Conservation (phyloP, 2,888 invertebrate genomes). For the Chymomyza caudatula region DNA sequence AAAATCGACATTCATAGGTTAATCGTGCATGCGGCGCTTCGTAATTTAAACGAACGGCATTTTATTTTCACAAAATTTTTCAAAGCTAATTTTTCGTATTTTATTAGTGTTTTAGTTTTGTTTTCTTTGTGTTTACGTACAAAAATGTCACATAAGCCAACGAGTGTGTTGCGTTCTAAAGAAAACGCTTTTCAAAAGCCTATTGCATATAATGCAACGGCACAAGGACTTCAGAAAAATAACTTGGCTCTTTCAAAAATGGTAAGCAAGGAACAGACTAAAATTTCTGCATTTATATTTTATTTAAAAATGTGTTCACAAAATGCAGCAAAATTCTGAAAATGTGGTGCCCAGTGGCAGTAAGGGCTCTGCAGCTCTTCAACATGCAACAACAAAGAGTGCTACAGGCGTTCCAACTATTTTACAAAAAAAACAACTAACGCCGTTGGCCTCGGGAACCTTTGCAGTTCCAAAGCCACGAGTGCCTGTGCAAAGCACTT, state of each 20-base stretch:
- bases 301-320: not conserved
- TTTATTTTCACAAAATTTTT: slow-evolving; percentile 49
- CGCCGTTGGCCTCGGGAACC: not conserved
- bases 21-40: slow-evolving; percentile 45
- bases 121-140: not conserved
- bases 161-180: slow-evolving; percentile 45
- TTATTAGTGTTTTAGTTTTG: slow-evolving; percentile 2
- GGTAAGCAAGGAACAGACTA: slow-evolving; percentile 27
- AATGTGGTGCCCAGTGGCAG: slow-evolving; percentile 30
- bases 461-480: not conserved
- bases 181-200: slow-evolving; percentile 51
- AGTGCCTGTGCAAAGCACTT: not conserved
- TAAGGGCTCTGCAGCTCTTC: slow-evolving; percentile 14
- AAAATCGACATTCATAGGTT: slow-evolving; percentile 16
- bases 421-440: not conserved
- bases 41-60: slow-evolving; percentile 71
- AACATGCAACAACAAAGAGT: slow-evolving; percentile 8
- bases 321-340: slow-evolving; percentile 32
- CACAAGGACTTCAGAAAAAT: slow-evolving; percentile 41
- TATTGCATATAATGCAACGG: slow-evolving; percentile 6
- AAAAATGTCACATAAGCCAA: slow-evolving; percentile 51
- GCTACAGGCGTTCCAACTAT: not conserved
- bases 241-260: slow-evolving; percentile 41
- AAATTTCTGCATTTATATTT: not conserved
- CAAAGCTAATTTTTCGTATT: slow-evolving; percentile 4